Base-by-base conservation (phyloP, 2,113 vertebrate species). In the Paralichthys olivaceus region DNA sequence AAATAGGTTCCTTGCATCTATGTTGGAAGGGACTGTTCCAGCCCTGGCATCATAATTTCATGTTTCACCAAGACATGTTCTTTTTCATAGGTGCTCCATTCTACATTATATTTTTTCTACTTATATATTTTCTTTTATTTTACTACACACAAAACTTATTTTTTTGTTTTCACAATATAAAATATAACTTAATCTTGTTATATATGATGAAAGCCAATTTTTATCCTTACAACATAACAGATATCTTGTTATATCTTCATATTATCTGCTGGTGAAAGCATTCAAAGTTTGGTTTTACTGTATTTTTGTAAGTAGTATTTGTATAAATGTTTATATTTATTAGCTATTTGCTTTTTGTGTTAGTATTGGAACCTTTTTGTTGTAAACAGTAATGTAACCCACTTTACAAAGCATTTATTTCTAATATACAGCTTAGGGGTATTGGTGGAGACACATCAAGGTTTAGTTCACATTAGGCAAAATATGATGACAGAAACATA, bases 381-480 rank as follows among this genome's bases (percentile, higher is more conserved):
- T 23, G 53, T 53, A 1, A 53, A 20, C 19, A 53, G 7, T 53
- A n/a, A 53, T 53, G 13, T 9, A 7, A 53, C 49, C 7, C 22
- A 7, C 19, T 13, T 12, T 55, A 14, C 26, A 58, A 71, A 75
- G 47, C 60, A 43, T 49, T 37, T 56, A 25, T 71, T 65, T 58
- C 59, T 47, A 60, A 72, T 66, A 34, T 17, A 60, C 26, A 75
- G 69, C 47, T 0, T 22, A 49, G 58, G 4, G 4, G 11, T 54
- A 34, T 55, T 8, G 37, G 25, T n/a, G 55, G n/a, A 25, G 37
- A 14, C 43, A 64, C 54, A 69, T 34, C 14, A 45, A 56, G 34
- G 19, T 65, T 63, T 23, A 25, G 4, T 49, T 75, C 19, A 74
- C 15, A 68, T 64, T 1, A 72, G 69, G 51, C 69, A 62, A 5